phyloP scores from a whole-genome alignment of 2,888 invertebrate genomes.

The Augochlorella aurata region DNA sequence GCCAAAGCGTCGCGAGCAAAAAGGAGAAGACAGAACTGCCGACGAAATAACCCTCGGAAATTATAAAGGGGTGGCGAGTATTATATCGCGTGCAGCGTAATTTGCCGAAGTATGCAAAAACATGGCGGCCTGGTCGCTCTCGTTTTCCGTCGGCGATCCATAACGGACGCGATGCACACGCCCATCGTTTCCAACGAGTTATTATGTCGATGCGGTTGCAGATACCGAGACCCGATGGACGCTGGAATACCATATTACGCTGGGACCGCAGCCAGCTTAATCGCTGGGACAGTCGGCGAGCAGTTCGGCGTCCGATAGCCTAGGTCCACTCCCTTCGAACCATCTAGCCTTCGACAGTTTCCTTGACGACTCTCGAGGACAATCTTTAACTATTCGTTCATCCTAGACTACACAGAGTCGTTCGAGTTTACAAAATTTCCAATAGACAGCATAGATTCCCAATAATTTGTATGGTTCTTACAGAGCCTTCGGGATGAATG shows the following conservation, averaged over 20 bases:
- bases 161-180: slow-evolving; percentile 32
- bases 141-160: slow-evolving; percentile 25
- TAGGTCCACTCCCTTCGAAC: neutral
- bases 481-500: too few species aligned
- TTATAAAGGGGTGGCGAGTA: slow-evolving; percentile 28
- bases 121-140: slow-evolving; percentile 24
- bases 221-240: slow-evolving; percentile 24
- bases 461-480: too few species aligned
- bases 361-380: neutral
- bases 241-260: slow-evolving; percentile 20
- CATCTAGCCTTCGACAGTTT: neutral
- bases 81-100: slow-evolving; percentile 31
- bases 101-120: slow-evolving; percentile 36
- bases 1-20: slow-evolving; percentile 11
- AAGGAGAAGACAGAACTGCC: neutral
- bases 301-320: neutral
- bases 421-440: neutral
- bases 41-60: slow-evolving; percentile 21
- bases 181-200: slow-evolving; percentile 43
- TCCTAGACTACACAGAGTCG: neutral
- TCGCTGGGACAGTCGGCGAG: slow-evolving; percentile 26
- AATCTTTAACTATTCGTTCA: neutral
- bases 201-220: slow-evolving; percentile 25
- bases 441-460: neutral
- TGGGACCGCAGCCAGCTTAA: slow-evolving; percentile 22